Percentiles rank a stretch among this genome's conserved stretches.
Conservation (phyloP, 2,113 vertebrate species). For the Thalassarche chlororhynchos region DNA sequence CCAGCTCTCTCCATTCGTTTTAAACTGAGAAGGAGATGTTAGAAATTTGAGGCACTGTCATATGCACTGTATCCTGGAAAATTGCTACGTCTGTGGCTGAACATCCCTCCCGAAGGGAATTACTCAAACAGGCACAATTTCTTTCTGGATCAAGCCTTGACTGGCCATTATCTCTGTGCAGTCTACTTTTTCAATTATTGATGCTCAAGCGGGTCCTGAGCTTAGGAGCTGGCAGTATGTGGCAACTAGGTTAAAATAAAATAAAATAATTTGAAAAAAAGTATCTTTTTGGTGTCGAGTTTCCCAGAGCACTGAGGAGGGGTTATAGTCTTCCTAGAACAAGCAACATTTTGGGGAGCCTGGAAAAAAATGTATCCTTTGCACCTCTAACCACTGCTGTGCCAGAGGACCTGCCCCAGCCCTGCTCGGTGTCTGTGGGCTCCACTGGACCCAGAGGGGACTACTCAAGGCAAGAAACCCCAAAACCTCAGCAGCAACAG, state of each 20-base stretch:
- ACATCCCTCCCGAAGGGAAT: background rate
- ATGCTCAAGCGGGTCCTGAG: too few relatives aligned
- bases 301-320: background rate
- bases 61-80: background rate
- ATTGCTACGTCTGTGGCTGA: background rate
- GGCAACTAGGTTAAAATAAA: background rate
- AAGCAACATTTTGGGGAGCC: background rate
- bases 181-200: background rate
- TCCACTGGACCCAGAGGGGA: accelerated
- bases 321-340: background rate
- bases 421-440: background rate
- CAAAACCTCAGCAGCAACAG: background rate
- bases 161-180: background rate
- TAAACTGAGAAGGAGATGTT: background rate
- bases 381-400: background rate
- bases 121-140: background rate
- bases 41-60: background rate
- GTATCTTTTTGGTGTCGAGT: background rate
- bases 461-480: accelerated
- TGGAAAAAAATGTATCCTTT: background rate
- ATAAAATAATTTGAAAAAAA: background rate
- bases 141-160: background rate
- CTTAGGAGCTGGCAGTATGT: background rate
- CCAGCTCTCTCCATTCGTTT: background rate
- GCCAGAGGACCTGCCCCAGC: background rate